phyloP scores from a whole-genome alignment of 1,140 invertebrate genomes.

The Wiebesia pumilae region DNA sequence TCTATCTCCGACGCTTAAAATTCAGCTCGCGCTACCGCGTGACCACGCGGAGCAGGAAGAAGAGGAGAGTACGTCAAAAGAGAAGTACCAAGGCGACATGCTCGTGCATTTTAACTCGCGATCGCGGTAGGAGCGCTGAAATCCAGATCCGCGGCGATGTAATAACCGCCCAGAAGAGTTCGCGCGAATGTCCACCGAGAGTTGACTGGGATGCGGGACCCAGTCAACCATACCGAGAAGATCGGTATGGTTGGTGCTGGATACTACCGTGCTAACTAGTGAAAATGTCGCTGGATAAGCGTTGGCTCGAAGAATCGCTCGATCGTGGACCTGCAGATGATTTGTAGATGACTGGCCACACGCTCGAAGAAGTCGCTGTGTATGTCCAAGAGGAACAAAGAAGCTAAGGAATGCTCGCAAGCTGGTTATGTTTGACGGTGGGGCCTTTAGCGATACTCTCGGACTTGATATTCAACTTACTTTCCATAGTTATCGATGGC shows the following conservation, averaged over 20 bases:
- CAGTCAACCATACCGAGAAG: too few relatives aligned
- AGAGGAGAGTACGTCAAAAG: too few relatives aligned
- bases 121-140: not conserved
- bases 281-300: too few relatives aligned
- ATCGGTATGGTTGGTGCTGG: too few relatives aligned
- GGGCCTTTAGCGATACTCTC: not conserved
- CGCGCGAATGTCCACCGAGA: too few relatives aligned
- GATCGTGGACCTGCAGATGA: slow-evolving; percentile 7
- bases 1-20: not conserved
- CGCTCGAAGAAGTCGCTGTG: not conserved
- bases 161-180: too few relatives aligned
- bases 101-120: slow-evolving; percentile 24
- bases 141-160: too few relatives aligned
- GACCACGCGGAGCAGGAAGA: not conserved
- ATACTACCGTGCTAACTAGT: too few relatives aligned
- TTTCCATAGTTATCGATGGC: not conserved
- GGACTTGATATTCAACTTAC: not conserved
- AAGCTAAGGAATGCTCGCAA: not conserved
- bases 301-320: not conserved
- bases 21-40: not conserved
- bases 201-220: too few relatives aligned
- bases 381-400: not conserved
- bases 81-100: not conserved
- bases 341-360: slow-evolving; percentile 41
- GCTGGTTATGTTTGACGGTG: slow-evolving; percentile 22